Evolutionary conservation across 2,888 invertebrate genomes (phyloP).

Genomic region (Cryptophagus acutangulus): DNA sequence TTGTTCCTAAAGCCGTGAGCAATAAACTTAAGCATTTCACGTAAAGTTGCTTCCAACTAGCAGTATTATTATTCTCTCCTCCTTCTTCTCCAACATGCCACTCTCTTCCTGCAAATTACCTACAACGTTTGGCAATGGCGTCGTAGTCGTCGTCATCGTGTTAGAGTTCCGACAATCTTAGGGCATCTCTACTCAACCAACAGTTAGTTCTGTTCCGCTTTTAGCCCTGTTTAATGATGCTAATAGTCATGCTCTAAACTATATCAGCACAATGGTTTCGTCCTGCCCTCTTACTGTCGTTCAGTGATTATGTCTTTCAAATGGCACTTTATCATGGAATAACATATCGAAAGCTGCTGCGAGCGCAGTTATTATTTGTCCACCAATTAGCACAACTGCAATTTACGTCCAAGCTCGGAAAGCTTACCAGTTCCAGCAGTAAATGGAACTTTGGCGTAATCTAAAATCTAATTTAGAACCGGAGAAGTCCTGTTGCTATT

Average conservation of each 20-base stretch:
- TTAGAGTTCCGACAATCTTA: too few species aligned
- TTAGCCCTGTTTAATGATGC: slow-evolving; percentile 14
- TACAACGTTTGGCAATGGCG: slow-evolving; percentile 3
- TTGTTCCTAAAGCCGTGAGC: slow-evolving; percentile 15
- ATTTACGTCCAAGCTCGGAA: too few species aligned
- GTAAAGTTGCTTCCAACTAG: slow-evolving; percentile 8
- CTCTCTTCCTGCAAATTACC: slow-evolving; percentile 5
- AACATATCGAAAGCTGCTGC: slow-evolving; percentile 7
- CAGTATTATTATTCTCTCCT: slow-evolving; percentile 10
- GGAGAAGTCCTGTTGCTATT: too few species aligned
- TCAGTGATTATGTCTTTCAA: slow-evolving; percentile 8
- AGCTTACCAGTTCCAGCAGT: too few species aligned
- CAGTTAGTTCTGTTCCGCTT: slow-evolving; percentile 10
- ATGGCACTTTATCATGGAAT: slow-evolving; percentile 10
- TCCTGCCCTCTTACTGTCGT: slow-evolving; percentile 11
- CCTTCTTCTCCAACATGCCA: slow-evolving; percentile 6
- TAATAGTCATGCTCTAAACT: slow-evolving; percentile 10
- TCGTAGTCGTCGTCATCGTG: too few species aligned
- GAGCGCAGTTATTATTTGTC: neutral
- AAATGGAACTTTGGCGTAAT: too few species aligned
- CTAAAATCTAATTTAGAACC: too few species aligned
- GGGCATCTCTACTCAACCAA: slow-evolving; percentile 10
- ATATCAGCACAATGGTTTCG: slow-evolving; percentile 14
- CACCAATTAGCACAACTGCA: slow-evolving; percentile 4
- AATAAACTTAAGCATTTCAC: slow-evolving; percentile 13